A percentile compares a stretch with the other conserved stretches of the same genome.
phyloP scores from a whole-genome alignment of 2,888 invertebrate species.

The Rhingia campestris region DNA sequence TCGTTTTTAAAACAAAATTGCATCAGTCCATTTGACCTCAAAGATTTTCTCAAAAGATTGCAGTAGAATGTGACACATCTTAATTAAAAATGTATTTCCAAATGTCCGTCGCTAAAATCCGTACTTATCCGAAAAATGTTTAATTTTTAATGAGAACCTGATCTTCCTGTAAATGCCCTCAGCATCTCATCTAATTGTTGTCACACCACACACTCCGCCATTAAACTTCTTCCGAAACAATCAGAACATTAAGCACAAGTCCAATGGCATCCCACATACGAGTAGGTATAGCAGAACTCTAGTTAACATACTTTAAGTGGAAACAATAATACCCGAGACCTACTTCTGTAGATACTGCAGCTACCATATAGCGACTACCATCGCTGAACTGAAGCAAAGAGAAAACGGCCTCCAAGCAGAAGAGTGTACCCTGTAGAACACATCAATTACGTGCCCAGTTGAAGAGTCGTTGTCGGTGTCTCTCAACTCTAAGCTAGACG shows the following conservation, averaged over 20 bases:
- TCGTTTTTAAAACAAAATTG: slow-evolving; percentile 8
- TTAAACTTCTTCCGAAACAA: slow-evolving; percentile 41
- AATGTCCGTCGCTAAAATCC: neutral
- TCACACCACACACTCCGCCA: slow-evolving; percentile 9
- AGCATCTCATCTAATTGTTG: slow-evolving; percentile 40
- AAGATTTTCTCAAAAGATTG: slow-evolving; percentile 46
- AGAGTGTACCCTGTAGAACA: slow-evolving; percentile 62
- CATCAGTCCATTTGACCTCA: slow-evolving; percentile 45
- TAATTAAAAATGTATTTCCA: slow-evolving; percentile 22
- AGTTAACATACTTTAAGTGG: slow-evolving; percentile 52
- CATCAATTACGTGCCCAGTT: slow-evolving; percentile 58
- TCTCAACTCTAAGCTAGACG: neutral
- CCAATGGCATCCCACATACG: slow-evolving; percentile 38
- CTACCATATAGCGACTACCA: slow-evolving; percentile 4
- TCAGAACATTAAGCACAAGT: slow-evolving; percentile 21
- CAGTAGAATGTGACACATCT: slow-evolving; percentile 6
- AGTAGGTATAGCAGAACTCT: slow-evolving; percentile 38
- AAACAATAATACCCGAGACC: slow-evolving; percentile 50
- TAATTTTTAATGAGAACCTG: neutral
- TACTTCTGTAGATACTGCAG: slow-evolving; percentile 38
- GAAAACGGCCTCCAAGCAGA: slow-evolving; percentile 47
- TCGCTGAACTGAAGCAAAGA: slow-evolving; percentile 23
- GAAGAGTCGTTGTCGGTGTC: slow-evolving; percentile 13
- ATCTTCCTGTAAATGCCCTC: slow-evolving; percentile 7
- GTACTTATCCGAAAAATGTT: neutral